Evolutionary conservation across 1,140 invertebrate genomes (phyloP), one percentile per base, ranked within the genome.

Genomic region (Macrobrachium nipponense): DNA sequence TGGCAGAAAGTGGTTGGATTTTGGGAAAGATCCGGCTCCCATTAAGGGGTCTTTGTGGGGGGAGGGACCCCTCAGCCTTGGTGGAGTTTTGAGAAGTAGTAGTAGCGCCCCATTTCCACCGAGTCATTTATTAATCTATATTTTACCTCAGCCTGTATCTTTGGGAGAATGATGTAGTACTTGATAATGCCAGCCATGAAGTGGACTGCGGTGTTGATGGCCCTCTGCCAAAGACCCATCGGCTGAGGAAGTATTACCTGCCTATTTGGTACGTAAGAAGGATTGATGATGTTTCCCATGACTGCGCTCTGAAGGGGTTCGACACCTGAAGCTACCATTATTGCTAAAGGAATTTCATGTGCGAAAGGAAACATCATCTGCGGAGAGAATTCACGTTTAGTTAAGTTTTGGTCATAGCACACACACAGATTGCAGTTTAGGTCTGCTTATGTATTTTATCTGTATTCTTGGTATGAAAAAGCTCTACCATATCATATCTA

Each of bases 361-460:
- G 36, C 68, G 68, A 70, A 70, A 11, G 68, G 68, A 43, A 27
- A 70, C 23, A 70, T 70, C 68, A 70, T 70, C 68, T 70, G 68
- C 51, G 3, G 51, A 51, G 12, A 12, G 8, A 10, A 51, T 51
- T 51, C 12, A 51, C 51, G 0, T 51, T 51, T 51, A 4, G 27
- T 36, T 36, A 36, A 36, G 1, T 36, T 36, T 36, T 36, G 4
- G 4, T 2, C 27, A 10, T 10, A 51, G 5, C 44, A 51, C 44
- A 51, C 5, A 51, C 51, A 51, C 7, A 51, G 51, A 6, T 10
- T 51, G 12, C 51, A 12, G 7, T 51, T 12, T 51, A 8, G 8
- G 7, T 51, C 51, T 8, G 51, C 51, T 51, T 51, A 51, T 8
- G 0, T 51, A 51, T 10, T 51, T 3, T 2, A 51, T 51, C 12